Conservation (phyloP, 2,113 vertebrate genomes). For the Micronycteris hirsuta region DNA sequence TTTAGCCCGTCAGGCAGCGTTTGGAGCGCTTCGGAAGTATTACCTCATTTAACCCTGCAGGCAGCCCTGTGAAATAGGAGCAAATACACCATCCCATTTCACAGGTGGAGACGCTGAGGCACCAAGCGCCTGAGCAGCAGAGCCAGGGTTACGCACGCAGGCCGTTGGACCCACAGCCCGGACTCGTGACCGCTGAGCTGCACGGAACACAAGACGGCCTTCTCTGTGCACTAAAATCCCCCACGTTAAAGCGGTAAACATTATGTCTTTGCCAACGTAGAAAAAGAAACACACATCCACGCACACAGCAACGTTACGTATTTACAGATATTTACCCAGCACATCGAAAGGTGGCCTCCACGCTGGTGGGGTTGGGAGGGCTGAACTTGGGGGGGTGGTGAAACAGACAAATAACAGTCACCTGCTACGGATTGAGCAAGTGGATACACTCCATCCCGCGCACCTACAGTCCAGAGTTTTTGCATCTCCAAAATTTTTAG, state of each 20-base stretch:
- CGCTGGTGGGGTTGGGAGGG: not conserved
- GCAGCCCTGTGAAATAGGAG: not conserved
- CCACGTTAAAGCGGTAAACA: not conserved
- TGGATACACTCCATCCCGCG: not conserved
- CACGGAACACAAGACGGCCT: not conserved
- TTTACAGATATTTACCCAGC: not conserved
- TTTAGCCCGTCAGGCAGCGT: not conserved
- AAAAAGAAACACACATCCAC: not conserved
- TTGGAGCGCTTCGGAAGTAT: not conserved
- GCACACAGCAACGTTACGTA: not conserved
- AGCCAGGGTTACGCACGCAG: not conserved
- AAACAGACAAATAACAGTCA: not conserved
- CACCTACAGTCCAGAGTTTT: not conserved
- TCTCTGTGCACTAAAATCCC: not conserved
- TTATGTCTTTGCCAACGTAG: not conserved
- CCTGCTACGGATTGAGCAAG: not conserved
- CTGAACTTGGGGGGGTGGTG: not conserved
- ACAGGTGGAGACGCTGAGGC: not conserved
- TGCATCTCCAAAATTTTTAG: not conserved
- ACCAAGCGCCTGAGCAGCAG: not conserved
- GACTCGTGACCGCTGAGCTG: not conserved
- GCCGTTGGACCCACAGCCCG: not conserved
- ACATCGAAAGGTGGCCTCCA: rapidly evolving
- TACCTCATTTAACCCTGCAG: not conserved
- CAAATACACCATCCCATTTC: not conserved